A percentile compares a stretch with the other conserved stretches of the same genome.
Evolutionary conservation across 2,888 invertebrate genomes (phyloP).

Genomic region (Liodrosophila aerea): DNA sequence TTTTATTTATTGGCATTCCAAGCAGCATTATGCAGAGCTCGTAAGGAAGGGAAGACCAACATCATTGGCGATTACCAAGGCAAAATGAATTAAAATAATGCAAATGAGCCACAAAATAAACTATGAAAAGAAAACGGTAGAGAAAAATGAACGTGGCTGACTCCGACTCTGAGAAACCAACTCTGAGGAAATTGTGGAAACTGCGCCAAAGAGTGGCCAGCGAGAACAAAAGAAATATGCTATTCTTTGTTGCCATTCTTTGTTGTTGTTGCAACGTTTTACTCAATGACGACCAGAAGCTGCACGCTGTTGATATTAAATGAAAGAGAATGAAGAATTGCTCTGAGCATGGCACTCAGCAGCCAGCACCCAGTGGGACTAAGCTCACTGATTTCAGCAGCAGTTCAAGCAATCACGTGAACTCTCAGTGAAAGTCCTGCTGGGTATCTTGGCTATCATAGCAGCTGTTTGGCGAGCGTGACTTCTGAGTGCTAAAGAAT

Average conservation of each 20-base stretch:
- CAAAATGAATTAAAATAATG: constrained; percentile 73
- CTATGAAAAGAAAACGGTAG: constrained; percentile 19
- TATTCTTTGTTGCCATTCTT: constrained; percentile 5
- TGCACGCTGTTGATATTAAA: constrained; percentile 23
- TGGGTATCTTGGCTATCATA: constrained; percentile 6
- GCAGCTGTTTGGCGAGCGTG: constrained; percentile 44
- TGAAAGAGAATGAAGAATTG: background rate
- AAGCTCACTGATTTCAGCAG: no score
- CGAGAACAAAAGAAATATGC: constrained; percentile 37
- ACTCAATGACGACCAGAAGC: constrained; percentile 28
- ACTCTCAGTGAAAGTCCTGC: background rate
- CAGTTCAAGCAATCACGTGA: no score
- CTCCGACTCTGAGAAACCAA: background rate
- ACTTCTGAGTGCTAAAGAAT: constrained; percentile 34
- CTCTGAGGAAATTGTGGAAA: constrained; percentile 12
- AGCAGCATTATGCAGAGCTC: constrained; percentile 11
- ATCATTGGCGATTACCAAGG: constrained; percentile 41
- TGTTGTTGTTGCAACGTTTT: constrained; percentile 20
- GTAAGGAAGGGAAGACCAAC: background rate
- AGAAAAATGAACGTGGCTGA: constrained; percentile 1
- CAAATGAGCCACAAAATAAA: constrained; percentile 67
- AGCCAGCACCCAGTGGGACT: no score
- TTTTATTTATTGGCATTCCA: constrained; percentile 48
- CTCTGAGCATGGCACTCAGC: no score
- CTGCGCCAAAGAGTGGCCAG: constrained; percentile 9